phyloP scores from a whole-genome alignment of 2,888 invertebrate genomes.

The Stenichneumon culpator region DNA sequence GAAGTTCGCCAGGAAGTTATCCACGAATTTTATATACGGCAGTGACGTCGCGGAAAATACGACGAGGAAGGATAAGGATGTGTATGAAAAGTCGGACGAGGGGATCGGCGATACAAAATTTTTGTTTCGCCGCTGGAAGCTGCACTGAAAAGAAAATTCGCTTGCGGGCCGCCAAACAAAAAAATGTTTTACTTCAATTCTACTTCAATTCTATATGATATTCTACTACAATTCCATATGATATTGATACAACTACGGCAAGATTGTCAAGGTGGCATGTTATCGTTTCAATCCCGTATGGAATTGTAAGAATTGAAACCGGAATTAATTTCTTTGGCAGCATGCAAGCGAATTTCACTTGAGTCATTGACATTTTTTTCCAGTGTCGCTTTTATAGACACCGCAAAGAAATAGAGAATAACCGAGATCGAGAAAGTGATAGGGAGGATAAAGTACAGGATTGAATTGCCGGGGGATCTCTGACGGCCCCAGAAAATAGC shows the following conservation, averaged over 20 bases:
- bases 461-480: conserved; percentile 32
- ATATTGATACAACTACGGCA: no score
- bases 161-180: no score
- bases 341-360: no score
- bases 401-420: conserved; percentile 6
- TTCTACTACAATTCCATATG: no score
- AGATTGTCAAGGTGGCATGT: no score
- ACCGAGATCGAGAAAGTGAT: background rate
- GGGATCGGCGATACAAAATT: conserved; percentile 69
- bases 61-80: background rate
- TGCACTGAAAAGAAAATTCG: no score
- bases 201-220: no score
- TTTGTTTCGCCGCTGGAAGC: conserved; percentile 59
- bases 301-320: no score
- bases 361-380: no score
- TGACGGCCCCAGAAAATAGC: conserved; percentile 66
- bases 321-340: no score
- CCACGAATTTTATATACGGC: background rate
- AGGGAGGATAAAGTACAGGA: background rate
- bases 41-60: conserved; percentile 3
- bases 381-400: conserved; percentile 70
- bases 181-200: no score
- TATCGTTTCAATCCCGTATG: no score
- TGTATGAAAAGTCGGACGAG: conserved; percentile 1
- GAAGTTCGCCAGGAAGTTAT: background rate